Base-by-base conservation (phyloP, 2,797 vertebrate genomes). In the Chloroceryle amazona region DNA sequence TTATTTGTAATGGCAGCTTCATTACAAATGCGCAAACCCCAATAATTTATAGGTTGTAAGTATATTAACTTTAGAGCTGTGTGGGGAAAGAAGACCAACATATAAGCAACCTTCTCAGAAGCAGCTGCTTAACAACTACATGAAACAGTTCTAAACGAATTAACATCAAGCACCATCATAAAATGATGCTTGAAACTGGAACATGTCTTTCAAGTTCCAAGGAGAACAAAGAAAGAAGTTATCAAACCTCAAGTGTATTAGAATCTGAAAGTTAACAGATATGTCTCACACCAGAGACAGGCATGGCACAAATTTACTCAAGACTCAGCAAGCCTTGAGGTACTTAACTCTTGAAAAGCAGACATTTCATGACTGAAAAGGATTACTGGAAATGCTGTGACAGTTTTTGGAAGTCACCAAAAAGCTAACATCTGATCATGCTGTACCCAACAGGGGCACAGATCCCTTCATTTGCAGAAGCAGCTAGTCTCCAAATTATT, bases 391-490 rank as follows among this genome's bases (percentile, higher is more conserved):
- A 47, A 49, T 25, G 31, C 39, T 12, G 18, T 10, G 70, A 21
- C 4, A 44, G 13, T 3, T 6, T 87, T 26, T 51, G 37, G 46
- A 88, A 51, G 29, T 21, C 74, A 65, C 28, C 0, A 0, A 14
- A 60, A 5, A 60, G 16, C 44, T 17, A 62, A 10, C 2, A 4
- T 23, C 37, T 74, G 44, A 60, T 25, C 3, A 3, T 3, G 2
- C 35, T 31, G 26, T 35, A 21, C 39, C 13, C 5, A 46, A 9
- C 3, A 46, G 2, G 2, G 44, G 7, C 63, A 33, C 0, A 1
- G 31, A 58, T 25, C 13, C 28, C 37, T n/a, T 4, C 0, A 0
- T 51, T 7, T 51, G n/a, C n/a, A 79, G n/a, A 17, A 37, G 22
- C 41, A 37, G 35, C 28, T 44, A 29, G 47, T 71, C 49, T 66